Evolutionary conservation across 1,140 invertebrate species (phyloP).

Genomic region (Brachionus manjavacas): DNA sequence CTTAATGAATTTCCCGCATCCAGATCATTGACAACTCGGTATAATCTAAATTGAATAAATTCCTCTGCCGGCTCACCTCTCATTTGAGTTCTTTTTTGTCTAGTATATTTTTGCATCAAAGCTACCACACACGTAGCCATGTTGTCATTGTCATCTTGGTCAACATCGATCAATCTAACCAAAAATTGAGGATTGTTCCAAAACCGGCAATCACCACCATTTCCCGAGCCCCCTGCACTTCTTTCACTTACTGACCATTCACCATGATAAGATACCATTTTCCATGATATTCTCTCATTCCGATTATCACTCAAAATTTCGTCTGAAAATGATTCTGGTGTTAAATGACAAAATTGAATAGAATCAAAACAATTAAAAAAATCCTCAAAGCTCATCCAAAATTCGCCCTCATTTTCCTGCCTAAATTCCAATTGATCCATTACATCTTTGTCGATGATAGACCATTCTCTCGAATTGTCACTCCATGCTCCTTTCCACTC

Average conservation of each 20-base stretch:
- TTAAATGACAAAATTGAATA: conserved; percentile 36
- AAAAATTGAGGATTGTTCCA: conserved; percentile 42
- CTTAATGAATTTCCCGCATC: background rate
- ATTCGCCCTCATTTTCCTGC: conserved; percentile 53
- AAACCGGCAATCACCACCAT: background rate
- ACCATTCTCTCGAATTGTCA: conserved; percentile 63
- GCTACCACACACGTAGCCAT: conserved; percentile 24
- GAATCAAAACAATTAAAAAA: conserved; percentile 3
- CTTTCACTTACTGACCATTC: background rate
- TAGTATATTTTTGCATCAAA: conserved; percentile 39
- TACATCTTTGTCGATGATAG: background rate
- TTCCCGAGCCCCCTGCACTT: conserved; percentile 40
- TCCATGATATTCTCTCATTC: background rate
- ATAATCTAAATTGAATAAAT: conserved; percentile 41
- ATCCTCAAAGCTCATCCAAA: conserved; percentile 43
- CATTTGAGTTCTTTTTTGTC: conserved; percentile 5
- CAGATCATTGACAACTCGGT: background rate
- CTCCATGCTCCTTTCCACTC: conserved; percentile 80
- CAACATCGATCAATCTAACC: conserved; percentile 20
- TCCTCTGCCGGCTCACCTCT: conserved; percentile 27
- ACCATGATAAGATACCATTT: background rate
- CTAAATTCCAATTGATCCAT: conserved; percentile 68
- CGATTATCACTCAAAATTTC: background rate
- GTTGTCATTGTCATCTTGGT: conserved; percentile 2
- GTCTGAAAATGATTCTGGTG: conserved; percentile 34